Conservation (phyloP, 1,140 invertebrate genomes). For the Euwallacea similis region DNA sequence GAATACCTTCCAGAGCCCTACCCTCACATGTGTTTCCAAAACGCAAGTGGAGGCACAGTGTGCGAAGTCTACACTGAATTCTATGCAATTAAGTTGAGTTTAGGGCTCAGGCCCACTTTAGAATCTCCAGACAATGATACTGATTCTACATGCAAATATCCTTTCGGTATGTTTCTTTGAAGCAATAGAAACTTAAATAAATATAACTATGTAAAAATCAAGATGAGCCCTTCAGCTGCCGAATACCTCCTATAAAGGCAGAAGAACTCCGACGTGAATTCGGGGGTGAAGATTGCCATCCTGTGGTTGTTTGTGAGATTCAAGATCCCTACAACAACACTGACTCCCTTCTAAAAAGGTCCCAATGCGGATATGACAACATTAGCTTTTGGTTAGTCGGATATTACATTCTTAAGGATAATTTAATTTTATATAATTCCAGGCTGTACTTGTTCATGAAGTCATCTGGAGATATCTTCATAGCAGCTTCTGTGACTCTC, state of each 20-base stretch:
- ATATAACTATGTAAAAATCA: slow-evolving; percentile 24
- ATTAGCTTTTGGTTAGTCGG: slow-evolving; percentile 64
- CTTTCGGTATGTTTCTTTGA: slow-evolving; percentile 42
- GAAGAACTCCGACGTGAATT: slow-evolving; percentile 36
- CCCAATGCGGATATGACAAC: slow-evolving; percentile 67
- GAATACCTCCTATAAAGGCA: slow-evolving; percentile 56
- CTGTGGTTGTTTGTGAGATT: slow-evolving; percentile 68
- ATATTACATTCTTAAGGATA: background rate
- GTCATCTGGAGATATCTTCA: slow-evolving; percentile 74
- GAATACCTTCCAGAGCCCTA: slow-evolving; percentile 48
- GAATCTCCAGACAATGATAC: slow-evolving; percentile 52
- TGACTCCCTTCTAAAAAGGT: slow-evolving; percentile 64
- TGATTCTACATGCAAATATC: slow-evolving; percentile 52
- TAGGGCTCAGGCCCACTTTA: slow-evolving; percentile 56
- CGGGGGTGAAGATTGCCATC: slow-evolving; percentile 56
- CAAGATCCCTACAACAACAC: slow-evolving; percentile 66
- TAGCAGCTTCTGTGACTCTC: slow-evolving; percentile 69
- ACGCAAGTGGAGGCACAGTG: slow-evolving; percentile 53
- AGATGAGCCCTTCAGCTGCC: slow-evolving; percentile 61
- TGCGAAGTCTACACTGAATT: slow-evolving; percentile 67
- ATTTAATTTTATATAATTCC: slow-evolving; percentile 11
- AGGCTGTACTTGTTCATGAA: slow-evolving; percentile 67
- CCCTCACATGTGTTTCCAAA: slow-evolving; percentile 65
- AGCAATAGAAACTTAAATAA: background rate
- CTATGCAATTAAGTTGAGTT: slow-evolving; percentile 57